Evolutionary conservation across 2,113 vertebrate species (phyloP).

Genomic region (Tringa solitaria): DNA sequence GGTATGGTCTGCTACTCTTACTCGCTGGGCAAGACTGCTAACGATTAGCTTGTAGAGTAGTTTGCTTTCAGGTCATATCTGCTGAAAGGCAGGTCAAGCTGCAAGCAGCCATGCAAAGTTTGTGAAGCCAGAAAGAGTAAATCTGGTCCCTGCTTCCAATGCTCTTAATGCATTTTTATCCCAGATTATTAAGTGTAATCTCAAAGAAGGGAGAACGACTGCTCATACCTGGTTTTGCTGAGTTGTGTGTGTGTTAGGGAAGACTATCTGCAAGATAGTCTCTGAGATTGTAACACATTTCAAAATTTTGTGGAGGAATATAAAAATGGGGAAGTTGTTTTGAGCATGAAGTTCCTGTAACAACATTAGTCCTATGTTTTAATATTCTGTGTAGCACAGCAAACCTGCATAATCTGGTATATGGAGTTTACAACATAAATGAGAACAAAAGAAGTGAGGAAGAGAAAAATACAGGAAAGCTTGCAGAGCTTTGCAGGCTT

Average conservation of each 20-base stretch:
- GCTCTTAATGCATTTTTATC: not conserved
- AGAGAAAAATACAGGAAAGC: not conserved
- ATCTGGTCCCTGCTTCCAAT: not conserved
- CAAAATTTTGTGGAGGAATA: not conserved
- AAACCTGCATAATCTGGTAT: not conserved
- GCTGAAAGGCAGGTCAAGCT: not conserved
- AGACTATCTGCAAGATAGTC: not conserved
- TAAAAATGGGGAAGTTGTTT: not conserved
- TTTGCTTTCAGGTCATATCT: not conserved
- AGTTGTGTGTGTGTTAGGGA: not conserved
- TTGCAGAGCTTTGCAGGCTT: not conserved
- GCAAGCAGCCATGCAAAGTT: not conserved
- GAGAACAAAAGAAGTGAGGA: not conserved
- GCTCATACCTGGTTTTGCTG: not conserved
- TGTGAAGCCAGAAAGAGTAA: not conserved
- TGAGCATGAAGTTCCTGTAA: not conserved
- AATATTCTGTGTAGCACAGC: not conserved
- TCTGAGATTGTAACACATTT: not conserved
- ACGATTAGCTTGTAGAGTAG: not conserved
- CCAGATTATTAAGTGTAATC: not conserved
- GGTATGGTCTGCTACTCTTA: not conserved
- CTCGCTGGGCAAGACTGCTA: not conserved
- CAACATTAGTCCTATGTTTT: not conserved
- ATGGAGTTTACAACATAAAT: not conserved
- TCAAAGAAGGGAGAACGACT: not conserved